These are phyloP conservation scores for Crax fasciolata DNA, from an alignment of 2,797 vertebrate species.

Conservation along the genomic window DNA sequence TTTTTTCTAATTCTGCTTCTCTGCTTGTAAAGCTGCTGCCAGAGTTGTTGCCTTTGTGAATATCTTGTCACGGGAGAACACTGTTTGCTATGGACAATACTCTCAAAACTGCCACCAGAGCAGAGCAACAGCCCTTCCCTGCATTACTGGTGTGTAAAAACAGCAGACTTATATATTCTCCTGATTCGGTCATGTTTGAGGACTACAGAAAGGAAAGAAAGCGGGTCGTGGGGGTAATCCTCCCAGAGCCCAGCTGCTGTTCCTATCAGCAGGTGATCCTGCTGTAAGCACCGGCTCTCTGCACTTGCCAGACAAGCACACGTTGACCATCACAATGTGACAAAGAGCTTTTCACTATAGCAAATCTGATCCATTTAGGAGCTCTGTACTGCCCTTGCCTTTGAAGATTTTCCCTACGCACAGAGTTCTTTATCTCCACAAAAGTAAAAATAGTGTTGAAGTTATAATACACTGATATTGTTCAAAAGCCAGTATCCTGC, in stretches of 20 bases:
- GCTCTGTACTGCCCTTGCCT: background rate
- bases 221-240: background rate
- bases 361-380: background rate
- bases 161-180: background rate
- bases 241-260: background rate
- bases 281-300: background rate
- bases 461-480: background rate
- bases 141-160: background rate
- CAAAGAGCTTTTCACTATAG: background rate
- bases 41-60: accelerated
- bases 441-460: background rate
- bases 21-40: background rate
- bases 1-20: background rate
- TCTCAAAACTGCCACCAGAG: background rate
- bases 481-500: conserved; percentile 18
- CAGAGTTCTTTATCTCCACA: background rate
- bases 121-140: background rate
- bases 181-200: background rate
- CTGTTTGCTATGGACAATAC: accelerated
- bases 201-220: background rate
- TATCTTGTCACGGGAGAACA: background rate
- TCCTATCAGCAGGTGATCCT: background rate
- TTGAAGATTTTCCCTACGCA: background rate
- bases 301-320: background rate
- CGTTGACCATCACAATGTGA: background rate